Base-by-base conservation (phyloP, 2,797 vertebrate genomes). In the Pachyuromys duprasi region DNA sequence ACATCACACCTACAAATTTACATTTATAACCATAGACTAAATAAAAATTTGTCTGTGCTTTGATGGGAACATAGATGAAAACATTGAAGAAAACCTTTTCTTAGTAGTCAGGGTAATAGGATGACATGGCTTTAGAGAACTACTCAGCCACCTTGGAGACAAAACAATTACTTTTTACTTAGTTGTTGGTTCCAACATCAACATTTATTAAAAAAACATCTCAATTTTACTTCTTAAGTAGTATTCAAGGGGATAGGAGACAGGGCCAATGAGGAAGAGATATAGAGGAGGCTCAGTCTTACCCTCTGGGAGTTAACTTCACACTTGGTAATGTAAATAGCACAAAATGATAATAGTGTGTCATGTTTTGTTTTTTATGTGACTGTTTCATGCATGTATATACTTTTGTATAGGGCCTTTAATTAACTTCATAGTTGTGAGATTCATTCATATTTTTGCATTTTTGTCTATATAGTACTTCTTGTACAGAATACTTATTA, bases 1-100 rank as follows among this genome's bases (percentile, higher is more conserved):
- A 74, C 72, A 67, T 90, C 74, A 90, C 36, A 57, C 28, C 60
- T 72, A 84, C 26, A 78, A 24, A 4, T 90, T 90, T 86, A 80
- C 28, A 82, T 22, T 79, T 89, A 63, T 70, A 74, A 92, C 57
- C 74, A 82, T 15, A 82, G 45, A 26, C 65, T 93, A 83, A 91
- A 36, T 92, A 84, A 90, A 94, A 94, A 33, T 67, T 57, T 70
- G 81, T 92, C 69, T 92, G 33, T 89, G 42, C 74, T 92, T 92
- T 90, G 33, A 57, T 42, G 8, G 20, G 26, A 17, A 69, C 76
- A 33, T 79, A 93, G 42, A 79, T 88, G 24, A 5, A 6, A 76
- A 74, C 95, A 42, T n/a, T 70, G 82, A 90, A 81, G 62, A 67
- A 83, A 89, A 62, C 3, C 17, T 0, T 88, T 87, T 24, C 18